Conservation (phyloP, 2,888 invertebrate species). For the Lepetodrilus schrolli region DNA sequence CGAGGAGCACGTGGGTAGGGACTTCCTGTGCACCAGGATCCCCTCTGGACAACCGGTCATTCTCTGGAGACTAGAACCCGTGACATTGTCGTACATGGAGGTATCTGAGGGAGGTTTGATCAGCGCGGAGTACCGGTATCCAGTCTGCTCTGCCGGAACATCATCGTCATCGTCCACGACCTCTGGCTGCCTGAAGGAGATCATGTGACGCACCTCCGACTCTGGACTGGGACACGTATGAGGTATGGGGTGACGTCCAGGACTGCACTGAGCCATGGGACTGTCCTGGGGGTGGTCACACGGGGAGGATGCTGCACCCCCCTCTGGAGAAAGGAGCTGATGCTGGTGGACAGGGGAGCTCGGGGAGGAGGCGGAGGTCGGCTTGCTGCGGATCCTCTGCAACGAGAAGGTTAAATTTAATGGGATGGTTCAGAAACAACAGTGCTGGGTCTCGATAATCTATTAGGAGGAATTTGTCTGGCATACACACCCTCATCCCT, state of each 20-base stretch:
- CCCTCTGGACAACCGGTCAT: background rate
- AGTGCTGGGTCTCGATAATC: too few species aligned
- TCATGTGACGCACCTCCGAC: conserved; percentile 14
- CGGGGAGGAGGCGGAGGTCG: conserved; percentile 82
- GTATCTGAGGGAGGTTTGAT: conserved; percentile 56
- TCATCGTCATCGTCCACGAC: conserved; percentile 25
- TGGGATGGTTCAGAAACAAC: too few species aligned
- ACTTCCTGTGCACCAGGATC: conserved; percentile 37
- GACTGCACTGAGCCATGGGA: background rate
- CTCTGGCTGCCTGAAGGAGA: conserved; percentile 19
- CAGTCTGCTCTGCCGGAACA: too few species aligned
- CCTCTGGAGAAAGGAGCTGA: conserved; percentile 76
- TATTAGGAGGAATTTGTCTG: too few species aligned
- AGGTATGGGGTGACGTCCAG: conserved; percentile 74
- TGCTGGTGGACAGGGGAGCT: conserved; percentile 79
- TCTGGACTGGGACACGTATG: conserved; percentile 35
- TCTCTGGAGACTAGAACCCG: conserved; percentile 16
- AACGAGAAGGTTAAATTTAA: too few species aligned
- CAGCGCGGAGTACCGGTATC: conserved; percentile 41
- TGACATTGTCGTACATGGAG: conserved; percentile 52
- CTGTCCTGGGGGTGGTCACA: conserved; percentile 34
- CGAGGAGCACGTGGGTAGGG: conserved; percentile 42
- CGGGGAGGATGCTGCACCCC: conserved; percentile 6
- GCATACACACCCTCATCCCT: too few species aligned
- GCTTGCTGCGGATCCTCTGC: conserved; percentile 81